Percentiles rank a stretch among this genome's conserved stretches.
phyloP scores from a whole-genome alignment of 2,888 invertebrate species.

The Diogma glabrata region DNA sequence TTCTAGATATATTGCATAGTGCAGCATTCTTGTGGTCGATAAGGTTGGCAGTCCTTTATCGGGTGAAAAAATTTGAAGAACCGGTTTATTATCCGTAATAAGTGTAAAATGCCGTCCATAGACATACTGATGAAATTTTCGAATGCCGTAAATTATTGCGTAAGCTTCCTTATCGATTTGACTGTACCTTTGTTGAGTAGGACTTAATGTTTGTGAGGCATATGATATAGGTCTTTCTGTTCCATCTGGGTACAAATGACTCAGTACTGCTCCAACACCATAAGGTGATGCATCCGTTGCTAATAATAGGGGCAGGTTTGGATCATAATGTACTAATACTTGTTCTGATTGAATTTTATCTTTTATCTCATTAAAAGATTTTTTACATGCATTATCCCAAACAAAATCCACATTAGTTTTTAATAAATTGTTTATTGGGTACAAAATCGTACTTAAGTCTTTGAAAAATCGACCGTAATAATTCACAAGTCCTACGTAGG shows the following conservation, averaged over 20 bases:
- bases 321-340: slow-evolving; percentile 23
- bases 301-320: slow-evolving; percentile 22
- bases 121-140: slow-evolving; percentile 31
- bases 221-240: slow-evolving; percentile 30
- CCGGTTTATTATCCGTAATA: slow-evolving; percentile 28
- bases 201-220: slow-evolving; percentile 26
- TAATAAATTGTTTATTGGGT: slow-evolving; percentile 24
- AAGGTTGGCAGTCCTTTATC: slow-evolving; percentile 23
- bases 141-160: slow-evolving; percentile 28
- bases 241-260: slow-evolving; percentile 26
- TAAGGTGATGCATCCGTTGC: slow-evolving; percentile 23
- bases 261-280: slow-evolving; percentile 27
- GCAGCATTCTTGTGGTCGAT: slow-evolving; percentile 21
- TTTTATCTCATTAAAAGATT: slow-evolving; percentile 23
- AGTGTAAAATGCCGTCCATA: slow-evolving; percentile 29
- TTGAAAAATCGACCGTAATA: slow-evolving; percentile 28
- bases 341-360: slow-evolving; percentile 20
- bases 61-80: slow-evolving; percentile 23
- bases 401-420: slow-evolving; percentile 20
- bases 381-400: slow-evolving; percentile 20
- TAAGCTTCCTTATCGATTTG: slow-evolving; percentile 25
- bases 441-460: slow-evolving; percentile 22
- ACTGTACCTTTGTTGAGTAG: slow-evolving; percentile 23
- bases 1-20: not conserved
- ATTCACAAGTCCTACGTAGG: slow-evolving; percentile 25